Base-by-base conservation (phyloP, 2,888 invertebrate genomes). In the Erebia epiphron region DNA sequence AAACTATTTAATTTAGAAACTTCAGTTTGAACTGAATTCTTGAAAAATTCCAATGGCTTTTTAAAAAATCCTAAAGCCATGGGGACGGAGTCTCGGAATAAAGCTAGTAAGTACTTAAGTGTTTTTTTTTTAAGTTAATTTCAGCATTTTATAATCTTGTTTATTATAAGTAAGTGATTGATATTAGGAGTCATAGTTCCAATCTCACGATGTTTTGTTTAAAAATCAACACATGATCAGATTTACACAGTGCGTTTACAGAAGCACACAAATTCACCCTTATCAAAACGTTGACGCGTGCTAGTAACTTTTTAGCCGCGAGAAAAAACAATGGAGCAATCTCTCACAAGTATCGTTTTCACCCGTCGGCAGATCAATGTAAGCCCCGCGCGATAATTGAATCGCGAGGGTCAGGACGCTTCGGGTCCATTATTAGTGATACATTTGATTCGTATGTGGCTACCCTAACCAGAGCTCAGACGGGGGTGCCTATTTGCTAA, bases 291-390 rank as follows among this genome's bases (percentile, higher is more conserved):
- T 70, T 73, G 83, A 80, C 88, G 86, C 87, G 90, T 86, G 89
- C 78, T 82, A 66, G 73, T 75, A 81, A 82, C 87, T 92, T 92
- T 92, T 92, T 91, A 89, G 84, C 87, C 89, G 86, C 92, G 94
- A 93, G 93, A 94, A 94, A 94, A 94, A 94, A 94, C 93, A 94
- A 93, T 92, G 89, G 86, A 88, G 86, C 88, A 89, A 92, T 92
- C 90, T 94, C 94, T 92, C 94, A 94, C 94, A 91, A 92, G 92
- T 94, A 94, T 94, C 94, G 83, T 84, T 94, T 94, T 89, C 94
- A 92, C 89, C 88, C 86, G 81, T 81, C 84, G 86, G 83, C 87
- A 85, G 90, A 88, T 88, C 86, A 86, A 83, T 85, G 87, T 86
- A 82, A 85, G 82, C 85, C 83, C 86, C 83, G 85, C 86, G 89